These are phyloP conservation scores for Gallinago solitaria DNA, from an alignment of 2,797 vertebrate genomes.

Conservation along the genomic window DNA sequence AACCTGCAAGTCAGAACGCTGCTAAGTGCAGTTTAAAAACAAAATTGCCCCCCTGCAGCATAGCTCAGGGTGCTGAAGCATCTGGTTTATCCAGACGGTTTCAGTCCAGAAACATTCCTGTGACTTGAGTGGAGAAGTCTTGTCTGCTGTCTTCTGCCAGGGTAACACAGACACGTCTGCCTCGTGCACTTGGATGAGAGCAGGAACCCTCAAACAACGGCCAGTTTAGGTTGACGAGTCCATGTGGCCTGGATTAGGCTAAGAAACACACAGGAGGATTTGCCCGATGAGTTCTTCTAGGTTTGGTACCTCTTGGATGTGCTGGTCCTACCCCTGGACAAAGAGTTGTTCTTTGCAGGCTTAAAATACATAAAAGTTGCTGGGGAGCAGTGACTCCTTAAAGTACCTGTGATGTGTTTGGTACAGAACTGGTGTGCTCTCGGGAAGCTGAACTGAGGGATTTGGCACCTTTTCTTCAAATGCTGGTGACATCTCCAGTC, in stretches of 20 bases:
- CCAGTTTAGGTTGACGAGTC: too few species aligned
- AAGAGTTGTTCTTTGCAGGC: neutral
- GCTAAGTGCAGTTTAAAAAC: slow-evolving; percentile 38
- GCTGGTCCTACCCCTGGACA: neutral
- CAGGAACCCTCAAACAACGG: accelerated
- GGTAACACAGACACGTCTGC: accelerated
- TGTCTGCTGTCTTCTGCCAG: neutral
- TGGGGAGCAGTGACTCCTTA: neutral
- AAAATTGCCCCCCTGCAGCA: slow-evolving; percentile 45
- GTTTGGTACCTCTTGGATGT: neutral
- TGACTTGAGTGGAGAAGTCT: neutral
- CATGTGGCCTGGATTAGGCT: neutral
- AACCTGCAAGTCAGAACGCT: slow-evolving; percentile 63
- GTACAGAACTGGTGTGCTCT: accelerated
- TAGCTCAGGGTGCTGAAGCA: neutral
- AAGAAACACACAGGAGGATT: neutral
- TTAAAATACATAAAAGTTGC: neutral
- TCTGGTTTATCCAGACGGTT: slow-evolving; percentile 18
- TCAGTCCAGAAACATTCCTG: neutral
- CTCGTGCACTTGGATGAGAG: neutral
- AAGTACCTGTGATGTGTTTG: neutral
- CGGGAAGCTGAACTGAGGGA: neutral
- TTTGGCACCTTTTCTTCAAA: neutral
- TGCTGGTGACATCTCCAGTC: neutral
- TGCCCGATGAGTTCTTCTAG: neutral